These are phyloP conservation scores for Coelopa frigida DNA, from an alignment of 1,140 invertebrate genomes.

Conservation along the genomic window DNA sequence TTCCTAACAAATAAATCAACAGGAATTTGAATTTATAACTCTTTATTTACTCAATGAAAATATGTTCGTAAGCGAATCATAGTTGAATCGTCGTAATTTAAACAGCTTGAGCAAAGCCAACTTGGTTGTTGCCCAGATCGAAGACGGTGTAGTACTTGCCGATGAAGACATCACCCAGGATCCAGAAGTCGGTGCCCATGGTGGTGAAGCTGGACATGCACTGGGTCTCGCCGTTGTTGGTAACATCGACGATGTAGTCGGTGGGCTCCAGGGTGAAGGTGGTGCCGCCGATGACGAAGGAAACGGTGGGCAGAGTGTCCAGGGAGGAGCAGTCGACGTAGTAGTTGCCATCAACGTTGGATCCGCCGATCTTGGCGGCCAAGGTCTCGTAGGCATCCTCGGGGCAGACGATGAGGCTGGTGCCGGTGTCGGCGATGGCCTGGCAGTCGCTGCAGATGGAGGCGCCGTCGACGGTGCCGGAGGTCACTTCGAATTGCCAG, in stretches of 20 bases:
- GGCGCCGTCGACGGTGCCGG: slow-evolving; percentile 17
- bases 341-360: background rate
- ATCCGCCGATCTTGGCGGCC: slow-evolving; percentile 6
- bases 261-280: slow-evolving; percentile 18
- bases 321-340: slow-evolving; percentile 9
- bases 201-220: slow-evolving; percentile 22
- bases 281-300: slow-evolving; percentile 23
- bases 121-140: slow-evolving; percentile 58
- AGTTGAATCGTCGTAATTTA: slow-evolving; percentile 8
- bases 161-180: slow-evolving; percentile 57
- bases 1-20: background rate
- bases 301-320: slow-evolving; percentile 15
- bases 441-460: slow-evolving; percentile 48
- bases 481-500: slow-evolving; percentile 40
- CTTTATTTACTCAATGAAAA: too few species aligned
- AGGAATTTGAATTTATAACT: too few species aligned
- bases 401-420: slow-evolving; percentile 65
- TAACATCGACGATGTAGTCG: slow-evolving; percentile 20
- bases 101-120: slow-evolving; percentile 51
- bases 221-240: background rate
- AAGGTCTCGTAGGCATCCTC: slow-evolving; percentile 7
- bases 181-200: slow-evolving; percentile 25
- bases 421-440: slow-evolving; percentile 72
- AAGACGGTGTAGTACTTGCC: slow-evolving; percentile 66
- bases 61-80: too few species aligned